Conservation (phyloP, 2,888 invertebrate genomes). For the Nebria salina region DNA sequence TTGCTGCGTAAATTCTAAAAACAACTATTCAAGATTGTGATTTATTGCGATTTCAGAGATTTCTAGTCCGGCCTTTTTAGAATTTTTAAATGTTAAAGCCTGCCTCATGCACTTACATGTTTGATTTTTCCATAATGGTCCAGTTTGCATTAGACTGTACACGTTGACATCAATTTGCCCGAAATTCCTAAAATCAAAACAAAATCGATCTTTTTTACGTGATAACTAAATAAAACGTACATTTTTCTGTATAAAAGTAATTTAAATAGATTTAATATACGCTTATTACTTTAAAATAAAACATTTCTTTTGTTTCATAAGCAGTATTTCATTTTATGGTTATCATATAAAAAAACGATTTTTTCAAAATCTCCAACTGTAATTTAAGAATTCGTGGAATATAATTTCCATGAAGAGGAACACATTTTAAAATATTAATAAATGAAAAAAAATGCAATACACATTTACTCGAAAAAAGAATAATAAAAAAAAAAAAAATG, state of each 20-base stretch:
- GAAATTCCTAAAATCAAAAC: not conserved
- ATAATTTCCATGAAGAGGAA: constrained; percentile 10
- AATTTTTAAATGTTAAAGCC: not conserved
- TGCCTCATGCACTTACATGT: not conserved
- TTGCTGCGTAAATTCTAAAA: not conserved
- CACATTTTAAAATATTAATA: not conserved
- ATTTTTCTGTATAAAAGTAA: not conserved
- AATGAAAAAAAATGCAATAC: constrained; percentile 35
- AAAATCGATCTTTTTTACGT: constrained; percentile 1
- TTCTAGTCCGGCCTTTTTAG: too few species aligned
- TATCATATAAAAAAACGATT: not conserved
- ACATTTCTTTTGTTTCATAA: not conserved
- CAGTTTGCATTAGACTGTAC: constrained; percentile 1
- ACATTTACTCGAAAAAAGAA: constrained; percentile 30
- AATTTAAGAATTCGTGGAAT: constrained; percentile 15
- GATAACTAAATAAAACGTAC: not conserved
- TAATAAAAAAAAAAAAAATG: constrained; percentile 20
- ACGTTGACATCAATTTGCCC: not conserved
- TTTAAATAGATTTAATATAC: constrained; percentile 4
- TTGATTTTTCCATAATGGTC: not conserved
- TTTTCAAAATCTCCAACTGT: not conserved
- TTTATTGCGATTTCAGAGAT: too few species aligned
- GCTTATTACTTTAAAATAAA: not conserved
- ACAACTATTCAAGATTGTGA: too few species aligned
- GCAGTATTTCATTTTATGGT: not conserved